Evolutionary conservation across 2,888 invertebrate genomes (phyloP).

Genomic region (Mellilla xanthometata): DNA sequence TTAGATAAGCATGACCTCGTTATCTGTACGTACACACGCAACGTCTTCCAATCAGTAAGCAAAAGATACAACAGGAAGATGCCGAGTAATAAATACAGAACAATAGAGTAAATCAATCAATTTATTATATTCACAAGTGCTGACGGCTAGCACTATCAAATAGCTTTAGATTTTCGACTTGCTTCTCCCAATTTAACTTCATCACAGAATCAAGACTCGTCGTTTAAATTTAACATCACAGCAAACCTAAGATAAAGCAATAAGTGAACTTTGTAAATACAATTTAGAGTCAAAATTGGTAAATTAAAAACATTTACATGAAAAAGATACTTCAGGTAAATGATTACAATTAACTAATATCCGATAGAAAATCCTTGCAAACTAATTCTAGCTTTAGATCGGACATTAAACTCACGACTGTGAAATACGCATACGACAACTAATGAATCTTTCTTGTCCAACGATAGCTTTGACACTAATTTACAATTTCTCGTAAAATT

Average conservation of each 20-base stretch:
- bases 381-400: neutral
- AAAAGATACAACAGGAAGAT: slow-evolving; percentile 44
- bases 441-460: slow-evolving; percentile 1
- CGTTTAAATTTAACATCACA: too few species aligned
- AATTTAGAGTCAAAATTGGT: too few species aligned
- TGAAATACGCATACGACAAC: neutral
- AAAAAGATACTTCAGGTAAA: too few species aligned
- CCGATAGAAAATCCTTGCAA: too few species aligned
- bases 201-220: too few species aligned
- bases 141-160: neutral
- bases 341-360: too few species aligned
- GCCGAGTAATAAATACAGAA: slow-evolving; percentile 24
- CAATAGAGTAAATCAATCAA: slow-evolving; percentile 27
- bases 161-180: too few species aligned
- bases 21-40: slow-evolving; percentile 56
- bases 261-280: too few species aligned
- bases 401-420: neutral
- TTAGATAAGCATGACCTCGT: slow-evolving; percentile 61
- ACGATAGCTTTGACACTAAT: slow-evolving; percentile 1
- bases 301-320: slow-evolving; percentile 4
- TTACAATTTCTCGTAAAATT: slow-evolving; percentile 4
- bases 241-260: too few species aligned
- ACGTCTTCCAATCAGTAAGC: slow-evolving; percentile 47
- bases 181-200: too few species aligned
- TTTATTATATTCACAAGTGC: slow-evolving; percentile 12